Evolutionary conservation across 2,888 invertebrate species (phyloP), one percentile per base, ranked within the genome.

Genomic region (Eupeodes luniger): DNA sequence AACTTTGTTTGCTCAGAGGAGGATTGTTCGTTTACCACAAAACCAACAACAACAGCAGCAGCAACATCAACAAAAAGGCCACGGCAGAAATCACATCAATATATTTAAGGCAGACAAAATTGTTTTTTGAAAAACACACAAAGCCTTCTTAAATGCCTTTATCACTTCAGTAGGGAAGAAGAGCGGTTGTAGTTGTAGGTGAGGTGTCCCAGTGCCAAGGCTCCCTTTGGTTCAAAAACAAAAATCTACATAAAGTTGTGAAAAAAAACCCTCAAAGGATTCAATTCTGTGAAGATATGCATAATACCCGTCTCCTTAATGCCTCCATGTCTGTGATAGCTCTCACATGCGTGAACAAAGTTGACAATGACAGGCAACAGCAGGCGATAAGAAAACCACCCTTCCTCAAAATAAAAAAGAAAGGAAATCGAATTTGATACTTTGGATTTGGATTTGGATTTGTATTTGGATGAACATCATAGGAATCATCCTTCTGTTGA

Each of bases 71-170:
- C 7, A 5, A 67, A 51, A 53, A 69, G n/a, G 36, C 9, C 49
- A 82, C 64, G 67, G 79, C 78, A 78, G 81, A 82, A 86, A 86
- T 81, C 85, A 74, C 85, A 82, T 82, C 86, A 82, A 79, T 82
- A 81, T 66, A 87, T 87, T 74, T 66, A 59, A 75, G 53, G 86
- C 75, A 85, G 77, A 78, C 55, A 49, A 78, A 85, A 81, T 85
- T 87, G 70, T 79, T 79, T 83, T 76, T 47, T 53, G n/a, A 79
- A 59, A 70, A 44, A 79, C 34, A 47, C 49, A 67, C 49, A 10
- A 19, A 27, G 49, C 47, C 3, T n/a, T 47, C 59, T 1, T 14
- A 12, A 34, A 44, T 62, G 40, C 62, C 62, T 62, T 62, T 11
- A 62, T 62, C 62, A 4, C 6, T 6, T 14, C 14, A 14, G 14